Percentiles rank a stretch among this genome's conserved stretches.
Conservation (phyloP, 1,140 invertebrate species). For the Drosophila fuyamai region DNA sequence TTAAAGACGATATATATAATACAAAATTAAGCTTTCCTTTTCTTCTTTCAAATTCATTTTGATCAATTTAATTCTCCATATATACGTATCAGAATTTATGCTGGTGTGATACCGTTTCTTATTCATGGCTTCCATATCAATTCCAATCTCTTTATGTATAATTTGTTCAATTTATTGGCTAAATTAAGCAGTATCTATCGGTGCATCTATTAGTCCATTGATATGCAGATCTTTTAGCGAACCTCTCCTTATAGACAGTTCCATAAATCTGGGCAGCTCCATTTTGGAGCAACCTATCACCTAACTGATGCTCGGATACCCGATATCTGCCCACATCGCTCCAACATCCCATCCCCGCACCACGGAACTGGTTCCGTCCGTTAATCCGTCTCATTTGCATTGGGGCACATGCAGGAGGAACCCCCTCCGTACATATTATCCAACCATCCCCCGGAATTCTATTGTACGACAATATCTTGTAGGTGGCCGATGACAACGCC, state of each 20-base stretch:
- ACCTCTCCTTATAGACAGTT: constrained; percentile 17
- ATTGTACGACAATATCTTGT: constrained; percentile 21
- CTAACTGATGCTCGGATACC: background rate
- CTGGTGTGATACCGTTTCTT: background rate
- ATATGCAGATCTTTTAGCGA: constrained; percentile 31
- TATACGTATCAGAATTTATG: background rate
- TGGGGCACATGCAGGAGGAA: constrained; percentile 20
- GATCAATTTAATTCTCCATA: background rate
- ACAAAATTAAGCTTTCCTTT: background rate
- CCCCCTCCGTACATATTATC: background rate
- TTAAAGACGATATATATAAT: too few species aligned
- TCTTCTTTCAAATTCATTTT: background rate
- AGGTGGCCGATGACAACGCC: constrained; percentile 44
- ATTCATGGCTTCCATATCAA: background rate
- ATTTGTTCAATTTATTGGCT: constrained; percentile 24
- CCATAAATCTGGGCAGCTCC: constrained; percentile 34
- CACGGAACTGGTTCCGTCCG: constrained; percentile 31
- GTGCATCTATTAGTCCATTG: constrained; percentile 43
- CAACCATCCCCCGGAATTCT: constrained; percentile 18
- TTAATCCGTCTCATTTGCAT: constrained; percentile 45
- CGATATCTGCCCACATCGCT: constrained; percentile 11
- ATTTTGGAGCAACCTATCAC: constrained; percentile 4
- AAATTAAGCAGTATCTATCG: constrained; percentile 41
- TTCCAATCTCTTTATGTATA: background rate
- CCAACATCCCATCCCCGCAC: too few species aligned